Percentiles rank a stretch among this genome's conserved stretches.
phyloP scores from a whole-genome alignment of 2,797 vertebrate species.

The Lophotriccus pileatus region DNA sequence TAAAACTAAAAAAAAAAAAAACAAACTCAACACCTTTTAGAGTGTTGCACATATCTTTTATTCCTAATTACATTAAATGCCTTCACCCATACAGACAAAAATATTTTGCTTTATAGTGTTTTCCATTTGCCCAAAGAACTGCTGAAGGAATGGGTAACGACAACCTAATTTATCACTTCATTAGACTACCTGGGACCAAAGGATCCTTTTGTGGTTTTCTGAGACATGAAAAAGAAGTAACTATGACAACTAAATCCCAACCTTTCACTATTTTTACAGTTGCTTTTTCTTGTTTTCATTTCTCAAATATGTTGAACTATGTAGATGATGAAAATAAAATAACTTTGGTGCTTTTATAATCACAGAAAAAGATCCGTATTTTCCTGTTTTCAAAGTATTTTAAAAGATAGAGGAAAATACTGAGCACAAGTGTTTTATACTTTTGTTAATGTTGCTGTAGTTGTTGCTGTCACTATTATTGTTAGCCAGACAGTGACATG shows the following conservation, averaged over 20 bases:
- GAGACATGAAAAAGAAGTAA: conserved; percentile 21
- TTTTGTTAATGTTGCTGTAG: not conserved
- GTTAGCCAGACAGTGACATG: not conserved
- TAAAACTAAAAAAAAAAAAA: not conserved
- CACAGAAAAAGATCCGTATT: not conserved
- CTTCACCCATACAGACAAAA: not conserved
- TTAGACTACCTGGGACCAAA: conserved; percentile 27
- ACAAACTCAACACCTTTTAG: not conserved
- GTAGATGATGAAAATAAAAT: not conserved
- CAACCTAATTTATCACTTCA: conserved; percentile 42
- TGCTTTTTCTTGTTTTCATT: conserved; percentile 24
- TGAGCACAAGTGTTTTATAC: not conserved
- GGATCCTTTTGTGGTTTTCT: conserved; percentile 48
- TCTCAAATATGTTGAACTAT: not conserved
- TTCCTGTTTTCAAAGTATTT: not conserved
- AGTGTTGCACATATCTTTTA: not conserved
- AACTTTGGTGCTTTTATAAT: not conserved
- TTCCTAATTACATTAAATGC: not conserved
- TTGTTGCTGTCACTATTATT: not conserved
- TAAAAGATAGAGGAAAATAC: not conserved
- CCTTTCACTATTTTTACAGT: conserved; percentile 24
- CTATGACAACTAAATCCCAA: conserved; percentile 24
- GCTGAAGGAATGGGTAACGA: conserved; percentile 14
- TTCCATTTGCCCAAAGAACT: conserved; percentile 28
- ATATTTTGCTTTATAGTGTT: conserved; percentile 3